These are phyloP conservation scores for Hypselothyrea guttata DNA, from an alignment of 2,888 invertebrate genomes.

Conservation along the genomic window DNA sequence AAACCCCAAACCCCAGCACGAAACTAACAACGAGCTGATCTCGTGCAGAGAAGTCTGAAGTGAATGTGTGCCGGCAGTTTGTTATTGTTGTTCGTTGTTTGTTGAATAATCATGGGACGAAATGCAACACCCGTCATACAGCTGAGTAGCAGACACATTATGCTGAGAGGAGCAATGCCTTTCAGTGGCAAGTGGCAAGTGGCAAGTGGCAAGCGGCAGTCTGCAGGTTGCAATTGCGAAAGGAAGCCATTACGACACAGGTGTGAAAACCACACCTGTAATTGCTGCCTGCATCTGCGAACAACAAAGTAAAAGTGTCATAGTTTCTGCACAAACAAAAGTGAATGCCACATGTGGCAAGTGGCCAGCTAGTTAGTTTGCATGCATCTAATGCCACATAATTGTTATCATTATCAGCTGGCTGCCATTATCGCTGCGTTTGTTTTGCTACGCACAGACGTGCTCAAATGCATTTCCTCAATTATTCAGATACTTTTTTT, in stretches of 20 bases:
- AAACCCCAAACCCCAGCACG: constrained; percentile 10
- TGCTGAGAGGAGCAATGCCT: constrained; percentile 13
- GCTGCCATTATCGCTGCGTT: constrained; percentile 40
- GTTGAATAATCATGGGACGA: constrained; percentile 50
- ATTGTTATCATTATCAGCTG: constrained; percentile 21
- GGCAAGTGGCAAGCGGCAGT: constrained; percentile 8
- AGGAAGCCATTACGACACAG: constrained; percentile 43
- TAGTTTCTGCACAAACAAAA: constrained; percentile 37
- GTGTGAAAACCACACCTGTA: constrained; percentile 19
- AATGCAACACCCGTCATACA: constrained; percentile 14
- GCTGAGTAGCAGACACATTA: constrained; percentile 9
- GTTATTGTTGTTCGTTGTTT: constrained; percentile 21
- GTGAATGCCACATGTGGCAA: constrained; percentile 34
- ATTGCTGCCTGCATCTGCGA: constrained; percentile 59
- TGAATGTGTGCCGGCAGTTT: constrained; percentile 23
- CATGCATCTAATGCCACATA: constrained; percentile 18
- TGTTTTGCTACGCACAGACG: constrained; percentile 65
- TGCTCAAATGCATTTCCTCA: constrained; percentile 71
- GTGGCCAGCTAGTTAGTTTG: constrained; percentile 1
- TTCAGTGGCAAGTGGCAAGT: constrained; percentile 8
- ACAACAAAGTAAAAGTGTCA: constrained; percentile 64
- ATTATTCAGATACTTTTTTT: constrained; percentile 12
- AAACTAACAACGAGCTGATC: constrained; percentile 24
- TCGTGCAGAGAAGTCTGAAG: constrained; percentile 44
- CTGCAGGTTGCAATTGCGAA: constrained; percentile 34